Percentiles rank a stretch among this genome's conserved stretches.
phyloP scores from a whole-genome alignment of 2,113 vertebrate species.

The Melospiza georgiana region DNA sequence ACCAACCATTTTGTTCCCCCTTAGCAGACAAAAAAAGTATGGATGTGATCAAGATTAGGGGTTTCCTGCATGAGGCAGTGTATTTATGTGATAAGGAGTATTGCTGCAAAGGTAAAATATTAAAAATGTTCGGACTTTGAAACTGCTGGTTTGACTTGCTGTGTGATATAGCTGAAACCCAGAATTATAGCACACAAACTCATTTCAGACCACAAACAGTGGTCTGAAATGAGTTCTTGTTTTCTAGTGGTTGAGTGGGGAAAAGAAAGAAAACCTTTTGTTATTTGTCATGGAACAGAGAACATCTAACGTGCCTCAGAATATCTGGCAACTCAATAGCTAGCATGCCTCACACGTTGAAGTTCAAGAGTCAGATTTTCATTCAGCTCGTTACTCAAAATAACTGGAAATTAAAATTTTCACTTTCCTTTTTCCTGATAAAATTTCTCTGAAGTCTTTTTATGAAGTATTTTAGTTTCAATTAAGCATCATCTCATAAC shows the following conservation, averaged over 20 bases:
- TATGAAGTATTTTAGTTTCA: background rate
- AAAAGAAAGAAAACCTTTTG: background rate
- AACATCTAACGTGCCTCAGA: background rate
- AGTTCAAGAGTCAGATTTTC: background rate
- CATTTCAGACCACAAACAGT: no score
- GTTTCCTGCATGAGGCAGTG: background rate
- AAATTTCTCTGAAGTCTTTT: background rate
- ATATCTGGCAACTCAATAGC: background rate
- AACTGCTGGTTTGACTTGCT: background rate
- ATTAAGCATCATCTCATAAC: background rate
- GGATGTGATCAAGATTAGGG: background rate
- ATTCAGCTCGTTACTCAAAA: background rate
- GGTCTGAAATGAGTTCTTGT: background rate
- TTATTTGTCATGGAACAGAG: background rate
- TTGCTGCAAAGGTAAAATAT: background rate
- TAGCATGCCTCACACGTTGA: background rate
- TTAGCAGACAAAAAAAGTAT: conserved; percentile 2
- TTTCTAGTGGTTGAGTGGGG: background rate
- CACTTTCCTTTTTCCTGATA: background rate
- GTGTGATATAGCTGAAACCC: background rate
- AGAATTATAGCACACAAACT: background rate
- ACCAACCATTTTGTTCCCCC: background rate
- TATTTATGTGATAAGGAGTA: background rate
- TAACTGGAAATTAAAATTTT: background rate
- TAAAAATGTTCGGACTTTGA: background rate